phyloP scores from a whole-genome alignment of 92 coral and sea anemone species.

The Siderastrea siderea region DNA sequence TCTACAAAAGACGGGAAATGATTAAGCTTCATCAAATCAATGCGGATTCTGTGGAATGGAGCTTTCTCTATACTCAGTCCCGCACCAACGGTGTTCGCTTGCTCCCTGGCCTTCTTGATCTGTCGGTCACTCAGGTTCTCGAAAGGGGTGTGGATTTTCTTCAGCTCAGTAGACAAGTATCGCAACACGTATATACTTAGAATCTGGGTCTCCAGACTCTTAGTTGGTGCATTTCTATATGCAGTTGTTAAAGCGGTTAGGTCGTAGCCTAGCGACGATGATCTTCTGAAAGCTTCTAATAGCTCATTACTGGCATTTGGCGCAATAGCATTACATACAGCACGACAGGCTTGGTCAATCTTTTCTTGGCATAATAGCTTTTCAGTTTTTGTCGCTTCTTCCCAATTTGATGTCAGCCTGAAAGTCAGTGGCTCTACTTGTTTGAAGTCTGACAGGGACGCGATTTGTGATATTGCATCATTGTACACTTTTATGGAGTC shows the following conservation, averaged over 20 bases:
- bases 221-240: conserved; percentile 60
- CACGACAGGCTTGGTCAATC: conserved; percentile 60
- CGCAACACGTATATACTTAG: conserved; percentile 62
- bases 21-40: conserved; percentile 40
- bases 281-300: conserved; percentile 29
- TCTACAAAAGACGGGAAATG: conserved; percentile 53
- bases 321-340: conserved; percentile 57
- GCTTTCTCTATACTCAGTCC: conserved; percentile 54
- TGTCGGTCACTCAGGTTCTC: too few relatives aligned
- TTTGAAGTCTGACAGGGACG: conserved; percentile 46
- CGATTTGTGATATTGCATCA: conserved; percentile 46
- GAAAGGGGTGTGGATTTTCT: conserved; percentile 61
- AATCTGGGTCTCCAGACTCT: conserved; percentile 67
- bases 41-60: conserved; percentile 45
- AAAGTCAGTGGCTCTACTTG: conserved; percentile 57
- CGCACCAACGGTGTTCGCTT: conserved; percentile 58
- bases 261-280: neutral
- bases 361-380: too few relatives aligned
- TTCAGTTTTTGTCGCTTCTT: too few relatives aligned
- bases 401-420: conserved; percentile 49
- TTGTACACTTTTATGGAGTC: conserved; percentile 37
- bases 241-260: conserved; percentile 43
- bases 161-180: conserved; percentile 49
- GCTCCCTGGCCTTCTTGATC: conserved; percentile 57
- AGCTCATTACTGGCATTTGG: conserved; percentile 50